Evolutionary conservation across 1,140 invertebrate genomes (phyloP), one percentile per base, ranked within the genome.

Genomic region (Thaumatotibia leucotreta): DNA sequence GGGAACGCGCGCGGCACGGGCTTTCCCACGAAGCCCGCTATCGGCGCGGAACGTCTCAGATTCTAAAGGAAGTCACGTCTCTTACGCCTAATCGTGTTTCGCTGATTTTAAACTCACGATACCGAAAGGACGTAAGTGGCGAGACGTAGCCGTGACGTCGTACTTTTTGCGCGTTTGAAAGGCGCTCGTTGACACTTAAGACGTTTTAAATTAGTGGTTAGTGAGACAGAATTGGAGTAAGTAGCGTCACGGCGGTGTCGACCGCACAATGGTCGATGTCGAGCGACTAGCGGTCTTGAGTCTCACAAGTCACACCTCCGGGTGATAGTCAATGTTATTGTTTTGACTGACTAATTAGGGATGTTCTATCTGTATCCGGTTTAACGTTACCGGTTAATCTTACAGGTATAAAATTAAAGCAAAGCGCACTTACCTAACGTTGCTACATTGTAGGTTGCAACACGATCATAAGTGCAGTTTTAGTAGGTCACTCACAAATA

Each of bases 181-280:
- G 74, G 68, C 50, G 32, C 54, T 63, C 67, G 70, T 75, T 62
- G 74, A 50, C 62, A 68, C 68, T 82, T 89, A 82, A 61, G 82
- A 77, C 80, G 74, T 88, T 89, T 68, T 66, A 70, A 6, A 32
- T 75, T 78, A 76, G 75, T 63, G 64, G 20, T 17, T 29, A 17
- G 32, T 66, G 62, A 82, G 82, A 86, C 86, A 86, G 88, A 91
- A 91, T 89, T 91, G 82, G 86, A 91, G 88, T 90, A 89, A 88
- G 88, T 91, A 91, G 88, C 88, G 86, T 88, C 88, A 88, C 84
- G 88, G 79, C 80, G 83, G 80, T 83, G 81, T 82, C 81, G 82
- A 86, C 84, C 86, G 84, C 85, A 89, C 88, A 88, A 89, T 91
- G 70, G 76, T 76, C 78, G 84, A 80, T 82, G 84, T 84, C 82